Evolutionary conservation across 1,140 invertebrate genomes (phyloP).

Genomic region (Nixonia krombeini): DNA sequence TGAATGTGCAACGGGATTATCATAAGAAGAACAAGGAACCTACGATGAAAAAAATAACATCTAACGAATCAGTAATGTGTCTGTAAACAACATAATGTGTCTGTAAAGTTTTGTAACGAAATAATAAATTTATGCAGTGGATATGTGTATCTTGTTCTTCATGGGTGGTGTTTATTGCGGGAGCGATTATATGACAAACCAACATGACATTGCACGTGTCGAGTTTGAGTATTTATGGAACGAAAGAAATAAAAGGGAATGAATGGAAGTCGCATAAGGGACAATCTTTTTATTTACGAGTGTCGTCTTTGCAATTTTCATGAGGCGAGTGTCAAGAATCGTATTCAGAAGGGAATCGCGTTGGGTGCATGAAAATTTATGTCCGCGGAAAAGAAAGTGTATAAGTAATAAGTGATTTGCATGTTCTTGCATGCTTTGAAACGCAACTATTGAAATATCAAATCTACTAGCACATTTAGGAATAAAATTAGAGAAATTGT

Average conservation of each 20-base stretch:
- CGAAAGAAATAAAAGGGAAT: conserved; percentile 42
- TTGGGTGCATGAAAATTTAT: conserved; percentile 45
- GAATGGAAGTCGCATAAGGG: conserved; percentile 40
- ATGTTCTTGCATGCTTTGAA: not conserved
- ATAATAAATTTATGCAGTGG: conserved; percentile 12
- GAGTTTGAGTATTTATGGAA: conserved; percentile 33
- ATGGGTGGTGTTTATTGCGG: conserved; percentile 18
- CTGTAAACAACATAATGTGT: too few relatives aligned
- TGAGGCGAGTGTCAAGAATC: conserved; percentile 35
- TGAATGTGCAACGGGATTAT: too few relatives aligned
- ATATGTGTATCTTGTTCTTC: conserved; percentile 4
- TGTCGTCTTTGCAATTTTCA: conserved; percentile 44
- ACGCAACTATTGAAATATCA: not conserved
- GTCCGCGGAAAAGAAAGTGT: conserved; percentile 37
- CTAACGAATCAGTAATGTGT: too few relatives aligned
- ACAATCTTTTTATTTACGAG: conserved; percentile 45
- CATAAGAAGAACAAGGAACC: too few relatives aligned
- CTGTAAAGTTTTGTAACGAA: not conserved
- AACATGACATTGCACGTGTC: conserved; percentile 30
- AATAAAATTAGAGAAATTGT: too few relatives aligned
- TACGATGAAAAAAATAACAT: too few relatives aligned
- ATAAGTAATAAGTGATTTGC: conserved; percentile 37
- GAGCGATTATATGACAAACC: conserved; percentile 28
- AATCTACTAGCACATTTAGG: not conserved
- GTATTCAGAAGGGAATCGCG: conserved; percentile 39